Base-by-base conservation (phyloP, 2,888 invertebrate species). In the Hemicrepidius hirtus region DNA sequence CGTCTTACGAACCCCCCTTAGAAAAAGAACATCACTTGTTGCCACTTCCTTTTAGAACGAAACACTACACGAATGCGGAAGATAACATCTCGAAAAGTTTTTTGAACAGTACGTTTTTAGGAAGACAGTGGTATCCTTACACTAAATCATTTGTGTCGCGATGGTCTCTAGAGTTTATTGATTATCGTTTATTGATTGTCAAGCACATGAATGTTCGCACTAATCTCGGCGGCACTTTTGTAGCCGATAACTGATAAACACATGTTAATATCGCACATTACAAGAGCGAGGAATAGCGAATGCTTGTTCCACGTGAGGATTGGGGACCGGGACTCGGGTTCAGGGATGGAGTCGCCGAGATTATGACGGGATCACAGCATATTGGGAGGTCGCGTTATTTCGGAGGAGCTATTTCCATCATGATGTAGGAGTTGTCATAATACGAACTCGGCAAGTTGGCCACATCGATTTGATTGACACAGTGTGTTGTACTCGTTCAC, bases 1-100 rank as follows among this genome's bases (percentile, higher is more conserved):
- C 86, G 84, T 81, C 75, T 82, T 81, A 76, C 78, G 67, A 74
- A 76, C 79, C 80, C 77, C n/a, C 71, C 76, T 78, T 76, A 77
- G 73, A 75, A 75, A 73, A 79, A 80, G 76, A 78, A 76, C 79
- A 78, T 79, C 76, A 78, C 78, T 73, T 74, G 74, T 76, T 77
- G 76, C 74, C 59, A 73, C 62, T 63, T 62, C 41, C 37, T 66
- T 69, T 73, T 53, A 32, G 12, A 44, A 63, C 46, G 28, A 60
- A 64, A 69, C 55, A 44, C 41, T 69, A 60, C 50, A 59, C 57
- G 46, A 63, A n/a, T 63, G 40, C 37, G 63, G 28, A 57, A 21
- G 24, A 60, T 41, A 62, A 55, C 66, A 71, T 66, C 60, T 71
- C 41, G 49, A 44, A 21, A 20, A 59, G 46, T 49, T 68, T 60